Evolutionary conservation across 1,140 invertebrate species (phyloP), one percentile per base, ranked within the genome.

Genomic region (Dendroctonus valens): DNA sequence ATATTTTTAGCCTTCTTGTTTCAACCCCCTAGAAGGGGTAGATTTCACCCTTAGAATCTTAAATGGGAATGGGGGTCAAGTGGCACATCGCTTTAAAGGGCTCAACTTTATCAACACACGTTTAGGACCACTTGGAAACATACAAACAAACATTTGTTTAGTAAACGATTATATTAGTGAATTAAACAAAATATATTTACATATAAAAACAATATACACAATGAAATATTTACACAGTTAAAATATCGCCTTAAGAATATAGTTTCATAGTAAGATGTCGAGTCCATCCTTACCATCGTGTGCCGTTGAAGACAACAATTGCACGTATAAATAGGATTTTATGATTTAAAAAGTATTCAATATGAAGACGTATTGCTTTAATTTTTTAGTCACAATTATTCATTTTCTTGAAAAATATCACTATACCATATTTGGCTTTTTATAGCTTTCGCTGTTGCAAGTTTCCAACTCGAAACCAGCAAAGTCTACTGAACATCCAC

Each of bases 311-410:
- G 51, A 62, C 74, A 76, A 76, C 73, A 76, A 77, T 76, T 77
- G 75, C 76, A 77, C 76, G 72, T 72, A 54, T 54, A 61, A 52
- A 54, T 62, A 67, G 65, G 54, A 65, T 42, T 58, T 59, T 59
- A 57, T 59, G 44, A 52, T 61, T 73, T 71, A 70, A 73, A 70
- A 69, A 72, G 70, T 74, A 74, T 75, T 74, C 82, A 83, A 83
- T 81, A 83, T 79, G 80, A 82, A 83, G 82, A 83, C 81, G 83
- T 86, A 85, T 85, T 86, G 84, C 84, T 86, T 84, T 80, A 78
- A 82, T 53, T 83, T 84, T 69, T 76, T 78, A 83, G 82, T 84
- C 83, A 84, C 82, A 84, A 83, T 85, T 84, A 79, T 60, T 12
- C 53, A 53, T 26, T 50, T 66, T 59, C 46, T 67, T 41, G 81